A percentile compares a stretch with the other conserved stretches of the same genome.
Evolutionary conservation across 2,113 vertebrate genomes (phyloP).

Genomic region (Lamprologus ornatipinnis): DNA sequence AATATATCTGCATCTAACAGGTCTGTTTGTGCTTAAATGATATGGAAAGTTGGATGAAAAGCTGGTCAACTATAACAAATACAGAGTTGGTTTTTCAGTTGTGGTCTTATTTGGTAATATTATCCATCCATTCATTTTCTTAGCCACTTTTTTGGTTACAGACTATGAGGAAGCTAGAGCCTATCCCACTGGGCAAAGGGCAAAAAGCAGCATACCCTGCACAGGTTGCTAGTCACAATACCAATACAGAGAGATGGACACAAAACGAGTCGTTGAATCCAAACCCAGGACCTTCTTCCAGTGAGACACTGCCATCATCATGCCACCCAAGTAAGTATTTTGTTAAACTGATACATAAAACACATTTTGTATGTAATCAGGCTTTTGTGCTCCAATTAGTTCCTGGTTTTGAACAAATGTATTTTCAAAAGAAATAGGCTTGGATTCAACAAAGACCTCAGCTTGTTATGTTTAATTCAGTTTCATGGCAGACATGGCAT

Average conservation of each 20-base stretch:
- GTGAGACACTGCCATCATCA: background rate
- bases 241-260: background rate
- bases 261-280: background rate
- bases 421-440: background rate
- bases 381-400: background rate
- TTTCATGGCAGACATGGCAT: slow-evolving; percentile 22
- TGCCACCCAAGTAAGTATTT: background rate
- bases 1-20: background rate
- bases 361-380: background rate
- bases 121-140: background rate
- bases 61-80: background rate
- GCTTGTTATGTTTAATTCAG: slow-evolving; percentile 6
- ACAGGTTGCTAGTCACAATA: background rate
- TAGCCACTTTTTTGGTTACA: too few relatives aligned
- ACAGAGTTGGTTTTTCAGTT: background rate
- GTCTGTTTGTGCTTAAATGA: background rate
- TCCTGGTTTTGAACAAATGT: background rate
- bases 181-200: background rate
- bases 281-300: background rate
- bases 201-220: background rate
- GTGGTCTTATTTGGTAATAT: background rate
- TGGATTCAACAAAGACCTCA: background rate
- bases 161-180: background rate
- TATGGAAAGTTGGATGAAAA: background rate
- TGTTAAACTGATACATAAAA: background rate